phyloP scores from a whole-genome alignment of 1,140 invertebrate species.

The Caerostris extrusa region DNA sequence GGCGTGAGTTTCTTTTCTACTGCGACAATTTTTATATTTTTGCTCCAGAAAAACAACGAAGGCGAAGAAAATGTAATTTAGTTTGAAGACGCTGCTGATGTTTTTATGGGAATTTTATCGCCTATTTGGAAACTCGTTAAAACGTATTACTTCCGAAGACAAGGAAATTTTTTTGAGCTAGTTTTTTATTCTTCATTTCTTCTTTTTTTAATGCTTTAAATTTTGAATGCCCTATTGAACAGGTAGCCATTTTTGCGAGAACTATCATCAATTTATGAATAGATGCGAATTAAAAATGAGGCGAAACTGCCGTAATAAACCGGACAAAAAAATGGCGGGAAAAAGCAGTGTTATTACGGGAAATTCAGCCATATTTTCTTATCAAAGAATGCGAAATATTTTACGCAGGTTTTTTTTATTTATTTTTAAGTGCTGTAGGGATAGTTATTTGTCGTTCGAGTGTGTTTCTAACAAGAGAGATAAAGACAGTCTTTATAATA shows the following conservation, averaged over 20 bases:
- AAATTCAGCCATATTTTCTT: not conserved
- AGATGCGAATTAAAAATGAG: slow-evolving; percentile 32
- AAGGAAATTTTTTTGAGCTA: not conserved
- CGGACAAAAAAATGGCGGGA: not conserved
- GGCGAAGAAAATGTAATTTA: not conserved
- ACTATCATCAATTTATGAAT: not conserved
- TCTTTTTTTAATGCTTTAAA: not conserved
- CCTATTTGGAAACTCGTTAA: slow-evolving; percentile 43
- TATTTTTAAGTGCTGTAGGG: not conserved
- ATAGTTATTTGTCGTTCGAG: not conserved
- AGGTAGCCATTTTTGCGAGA: not conserved
- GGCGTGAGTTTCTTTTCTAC: not conserved
- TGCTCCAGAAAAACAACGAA: not conserved
- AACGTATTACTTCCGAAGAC: slow-evolving; percentile 1
- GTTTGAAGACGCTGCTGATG: not conserved
- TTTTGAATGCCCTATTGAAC: not conserved
- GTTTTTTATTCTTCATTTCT: not conserved
- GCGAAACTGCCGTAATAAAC: not conserved
- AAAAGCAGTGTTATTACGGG: not conserved
- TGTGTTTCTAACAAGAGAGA: not conserved
- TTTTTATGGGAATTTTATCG: slow-evolving; percentile 35
- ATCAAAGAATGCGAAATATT: not conserved
- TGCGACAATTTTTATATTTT: slow-evolving; percentile 35
- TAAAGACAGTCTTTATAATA: not conserved
- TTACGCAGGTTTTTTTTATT: not conserved